A percentile compares a stretch with the other conserved stretches of the same genome.
Conservation (phyloP, 1,140 invertebrate species). For the Anastrepha obliqua region DNA sequence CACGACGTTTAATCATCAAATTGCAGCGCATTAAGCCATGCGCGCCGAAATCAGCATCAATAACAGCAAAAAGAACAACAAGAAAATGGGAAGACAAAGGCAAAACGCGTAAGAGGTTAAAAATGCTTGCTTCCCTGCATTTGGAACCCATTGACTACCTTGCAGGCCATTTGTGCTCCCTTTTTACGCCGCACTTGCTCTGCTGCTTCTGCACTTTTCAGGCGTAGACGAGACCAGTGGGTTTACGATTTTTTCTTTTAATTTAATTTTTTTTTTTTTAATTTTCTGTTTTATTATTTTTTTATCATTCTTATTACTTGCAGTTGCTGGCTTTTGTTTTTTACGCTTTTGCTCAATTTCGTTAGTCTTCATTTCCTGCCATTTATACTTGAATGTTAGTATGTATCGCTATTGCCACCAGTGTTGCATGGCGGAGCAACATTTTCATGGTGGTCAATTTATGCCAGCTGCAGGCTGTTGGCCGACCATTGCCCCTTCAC, state of each 20-base stretch:
- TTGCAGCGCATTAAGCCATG: not conserved
- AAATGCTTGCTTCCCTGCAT: too few species aligned
- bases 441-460: conserved; percentile 51
- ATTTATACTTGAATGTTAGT: not conserved
- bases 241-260: too few species aligned
- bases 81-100: not conserved
- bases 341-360: not conserved
- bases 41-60: not conserved
- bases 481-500: not conserved
- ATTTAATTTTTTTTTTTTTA: too few species aligned
- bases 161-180: too few species aligned
- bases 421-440: conserved; percentile 5
- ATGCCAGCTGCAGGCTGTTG: conserved; percentile 47
- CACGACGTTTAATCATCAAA: conserved; percentile 33
- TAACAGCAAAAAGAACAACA: not conserved
- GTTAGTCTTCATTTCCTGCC: not conserved
- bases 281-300: not conserved
- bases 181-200: too few species aligned
- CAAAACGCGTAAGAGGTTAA: not conserved
- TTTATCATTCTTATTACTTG: not conserved
- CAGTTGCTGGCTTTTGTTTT: not conserved
- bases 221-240: too few species aligned
- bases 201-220: too few species aligned
- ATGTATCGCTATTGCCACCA: conserved; percentile 14
- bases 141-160: too few species aligned